phyloP scores from a whole-genome alignment of 2,113 vertebrate genomes.

The Colinus virginianus region DNA sequence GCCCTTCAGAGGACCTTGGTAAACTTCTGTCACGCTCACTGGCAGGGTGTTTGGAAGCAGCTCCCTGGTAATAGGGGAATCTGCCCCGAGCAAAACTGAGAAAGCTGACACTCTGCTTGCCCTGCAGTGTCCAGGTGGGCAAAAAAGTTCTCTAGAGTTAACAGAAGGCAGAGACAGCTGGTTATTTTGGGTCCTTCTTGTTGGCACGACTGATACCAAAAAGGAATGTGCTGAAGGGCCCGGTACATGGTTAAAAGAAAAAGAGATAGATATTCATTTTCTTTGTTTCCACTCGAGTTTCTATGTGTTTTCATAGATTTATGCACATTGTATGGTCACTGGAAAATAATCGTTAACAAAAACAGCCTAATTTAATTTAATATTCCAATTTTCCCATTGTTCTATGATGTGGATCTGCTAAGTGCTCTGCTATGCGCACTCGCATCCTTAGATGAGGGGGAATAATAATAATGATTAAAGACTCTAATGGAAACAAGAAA shows the following conservation, averaged over 20 bases:
- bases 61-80: neutral
- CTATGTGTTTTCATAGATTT: neutral
- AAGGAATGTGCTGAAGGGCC: neutral
- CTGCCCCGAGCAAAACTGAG: slow-evolving; percentile 35
- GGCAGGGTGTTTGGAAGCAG: slow-evolving; percentile 15
- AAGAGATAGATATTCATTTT: neutral
- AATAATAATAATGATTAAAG: neutral
- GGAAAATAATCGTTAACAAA: slow-evolving; percentile 32
- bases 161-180: slow-evolving; percentile 58
- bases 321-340: neutral
- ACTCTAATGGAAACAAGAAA: neutral
- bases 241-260: neutral
- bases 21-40: neutral
- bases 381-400: neutral
- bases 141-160: slow-evolving; percentile 39
- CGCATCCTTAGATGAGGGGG: neutral
- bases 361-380: neutral
- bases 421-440: neutral
- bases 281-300: neutral
- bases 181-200: slow-evolving; percentile 25
- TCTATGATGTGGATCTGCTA: neutral
- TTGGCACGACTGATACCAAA: slow-evolving; percentile 8
- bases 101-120: neutral
- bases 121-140: neutral
- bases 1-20: slow-evolving; percentile 33